Base-by-base conservation (phyloP, 2,888 invertebrate species). In the Dyspetes luteomarginatus region DNA sequence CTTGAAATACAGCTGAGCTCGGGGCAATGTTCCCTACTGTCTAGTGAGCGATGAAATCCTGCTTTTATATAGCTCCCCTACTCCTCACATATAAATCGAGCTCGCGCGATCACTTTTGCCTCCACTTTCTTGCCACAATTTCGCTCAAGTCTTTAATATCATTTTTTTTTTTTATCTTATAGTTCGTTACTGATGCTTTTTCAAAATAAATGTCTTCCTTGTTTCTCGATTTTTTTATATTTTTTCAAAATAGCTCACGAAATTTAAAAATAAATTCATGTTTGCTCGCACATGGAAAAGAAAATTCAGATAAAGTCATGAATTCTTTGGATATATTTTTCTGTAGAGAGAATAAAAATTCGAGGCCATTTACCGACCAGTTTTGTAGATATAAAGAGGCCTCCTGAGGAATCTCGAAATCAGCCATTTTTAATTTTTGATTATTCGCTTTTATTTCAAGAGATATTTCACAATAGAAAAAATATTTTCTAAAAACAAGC, bases 61-160 rank as follows among this genome's bases (percentile, higher is more conserved):
- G 73, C 77, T 81, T 77, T 77, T 81, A 81, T 81, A 74, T 69
- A 43, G 28, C 48, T 64, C 73, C 77, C 77, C 81, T 69, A 73
- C 81, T 81, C 64, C 72, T 30, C 67, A 15, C 71, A 41, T 58
- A n/a, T n/a, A 24, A 50, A 45, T 58, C 30, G 26, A 30, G 55
- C 68, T 62, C 60, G 30, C 12, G 36, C 60, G 17, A 26, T 50
- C 43, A 45, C 48, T 58, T 56, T 56, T 58, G 45, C 45, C 48
- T 28, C 15, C 12, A 22, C 64, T 58, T 52, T 73, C 52, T 30
- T 52, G 24, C 30, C 30, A 48, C 15, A 48, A 15, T 48, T 48
- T 48, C 17, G 3, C n/a, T n/a, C 15, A 4, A 45, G n/a, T 17
- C 15, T 19, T 48, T 17, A 4, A 15, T 43, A 17, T 17, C 48